Base-by-base conservation (phyloP, 2,113 vertebrate species). In the Oryctolagus cuniculus region DNA sequence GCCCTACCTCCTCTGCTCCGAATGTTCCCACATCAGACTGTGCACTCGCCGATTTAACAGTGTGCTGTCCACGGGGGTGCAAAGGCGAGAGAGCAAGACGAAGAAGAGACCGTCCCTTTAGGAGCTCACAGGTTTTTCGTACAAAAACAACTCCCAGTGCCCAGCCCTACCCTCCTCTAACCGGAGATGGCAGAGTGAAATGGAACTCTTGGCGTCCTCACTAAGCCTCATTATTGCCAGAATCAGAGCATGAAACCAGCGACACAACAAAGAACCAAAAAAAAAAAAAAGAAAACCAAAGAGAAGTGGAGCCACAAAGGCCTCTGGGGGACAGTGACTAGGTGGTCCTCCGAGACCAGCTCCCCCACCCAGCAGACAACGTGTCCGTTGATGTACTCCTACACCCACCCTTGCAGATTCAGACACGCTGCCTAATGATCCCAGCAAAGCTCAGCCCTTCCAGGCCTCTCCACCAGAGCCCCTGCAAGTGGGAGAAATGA, bases 171-270 rank as follows among this genome's bases (percentile, higher is more conserved):
- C 11, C 7, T 44, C 55, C 51, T 94, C 38, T 36, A 38, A 38
- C 13, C 58, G 77, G 70, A 67, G 36, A 73, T 82, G 9, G 0
- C 19, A 70, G 34, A 72, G 77, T 3, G 31, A 79, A 67, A 15
- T 12, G 36, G 34, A 53, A 29, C 53, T 44, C 72, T 84, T 31
- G 67, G 69, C 79, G 63, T 13, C 25, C 51, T 12, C 17, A 31
- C 51, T 15, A 61, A 91, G n/a, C 27, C 38, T 90, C 10, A 5
- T 53, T 25, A 61, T 64, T 77, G 58, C 74, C 72, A 84, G 70
- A 93, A 91, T 89, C 95, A 91, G 79, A 89, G 66, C 67, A 58
- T 25, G 61, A 95, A 81, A 77, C 69, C 61, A 38, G 27, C 44
- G 63, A 53, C 2, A 34, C 34, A 83, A 70, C 66, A 74, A 82